phyloP scores from a whole-genome alignment of 2,888 invertebrate genomes.

The Steinernema hermaphroditum region DNA sequence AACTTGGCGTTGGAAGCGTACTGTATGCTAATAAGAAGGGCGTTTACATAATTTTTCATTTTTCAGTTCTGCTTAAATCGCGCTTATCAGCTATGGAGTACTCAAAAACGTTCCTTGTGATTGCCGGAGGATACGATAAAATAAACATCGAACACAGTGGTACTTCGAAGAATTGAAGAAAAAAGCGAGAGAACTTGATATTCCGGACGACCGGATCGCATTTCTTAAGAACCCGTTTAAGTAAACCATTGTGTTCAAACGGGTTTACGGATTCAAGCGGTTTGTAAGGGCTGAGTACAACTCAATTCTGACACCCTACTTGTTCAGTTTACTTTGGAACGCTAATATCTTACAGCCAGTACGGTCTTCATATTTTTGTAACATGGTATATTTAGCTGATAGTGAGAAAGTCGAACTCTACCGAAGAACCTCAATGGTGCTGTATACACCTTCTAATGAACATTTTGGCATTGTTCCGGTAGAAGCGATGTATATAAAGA shows the following conservation, averaged over 20 bases:
- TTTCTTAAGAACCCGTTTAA: constrained; percentile 52
- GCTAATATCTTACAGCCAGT: no score
- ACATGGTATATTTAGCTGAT: constrained; percentile 75
- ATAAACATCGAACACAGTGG: constrained; percentile 82
- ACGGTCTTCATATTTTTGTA: no score
- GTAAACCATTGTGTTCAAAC: no score
- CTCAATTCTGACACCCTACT: no score
- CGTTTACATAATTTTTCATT: constrained; percentile 29
- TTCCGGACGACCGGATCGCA: constrained; percentile 65
- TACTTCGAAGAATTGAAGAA: constrained; percentile 79
- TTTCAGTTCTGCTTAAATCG: constrained; percentile 12
- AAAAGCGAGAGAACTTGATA: constrained; percentile 72
- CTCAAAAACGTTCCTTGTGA: constrained; percentile 73
- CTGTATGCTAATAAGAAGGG: constrained; percentile 72
- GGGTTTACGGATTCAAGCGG: no score
- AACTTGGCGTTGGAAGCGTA: constrained; percentile 81
- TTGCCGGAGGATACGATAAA: constrained; percentile 94
- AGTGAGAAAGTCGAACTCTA: constrained; percentile 81
- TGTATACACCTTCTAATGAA: constrained; percentile 94
- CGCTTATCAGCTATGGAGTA: constrained; percentile 24
- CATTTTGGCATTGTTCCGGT: constrained; percentile 99
- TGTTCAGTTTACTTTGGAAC: no score
- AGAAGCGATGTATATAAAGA: constrained; percentile 91
- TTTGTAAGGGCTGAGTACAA: no score
- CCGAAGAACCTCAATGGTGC: constrained; percentile 77